Evolutionary conservation across 2,113 vertebrate genomes (phyloP).

Genomic region (human (Homo sapiens)): DNA sequence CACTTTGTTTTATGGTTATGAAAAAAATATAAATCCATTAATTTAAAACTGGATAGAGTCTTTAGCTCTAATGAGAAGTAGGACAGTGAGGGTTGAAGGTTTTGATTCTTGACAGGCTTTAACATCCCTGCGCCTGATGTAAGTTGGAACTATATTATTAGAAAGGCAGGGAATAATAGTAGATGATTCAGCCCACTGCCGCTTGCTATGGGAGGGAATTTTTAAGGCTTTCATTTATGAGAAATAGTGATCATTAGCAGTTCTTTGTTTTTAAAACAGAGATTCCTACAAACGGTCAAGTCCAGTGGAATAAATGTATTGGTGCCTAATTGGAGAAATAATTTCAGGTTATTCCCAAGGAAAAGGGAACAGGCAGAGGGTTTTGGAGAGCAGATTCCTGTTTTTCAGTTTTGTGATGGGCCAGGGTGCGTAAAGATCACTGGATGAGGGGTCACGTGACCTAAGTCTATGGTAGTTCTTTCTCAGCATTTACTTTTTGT

Average conservation of each 20-base stretch:
- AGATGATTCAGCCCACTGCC: slow-evolving; percentile 46
- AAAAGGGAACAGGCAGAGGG: background rate
- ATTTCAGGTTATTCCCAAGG: slow-evolving; percentile 12
- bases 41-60: background rate
- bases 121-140: background rate
- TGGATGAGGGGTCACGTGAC: background rate
- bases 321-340: background rate
- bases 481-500: background rate
- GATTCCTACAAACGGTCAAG: slow-evolving; percentile 3
- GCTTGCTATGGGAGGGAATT: slow-evolving; percentile 67
- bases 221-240: slow-evolving; percentile 69
- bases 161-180: slow-evolving; percentile 52
- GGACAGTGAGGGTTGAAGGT: background rate
- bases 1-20: background rate
- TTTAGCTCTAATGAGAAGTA: background rate
- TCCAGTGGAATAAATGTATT: slow-evolving; percentile 41
- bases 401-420: background rate
- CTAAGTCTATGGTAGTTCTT: background rate
- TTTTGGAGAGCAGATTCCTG: background rate
- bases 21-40: background rate
- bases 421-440: background rate
- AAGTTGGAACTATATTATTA: slow-evolving; percentile 31
- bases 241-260: slow-evolving; percentile 62
- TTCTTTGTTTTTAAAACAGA: slow-evolving; percentile 69
- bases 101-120: slow-evolving; percentile 24